Evolutionary conservation across 2,797 vertebrate genomes (phyloP).

Genomic region (Eulemur mongoz): DNA sequence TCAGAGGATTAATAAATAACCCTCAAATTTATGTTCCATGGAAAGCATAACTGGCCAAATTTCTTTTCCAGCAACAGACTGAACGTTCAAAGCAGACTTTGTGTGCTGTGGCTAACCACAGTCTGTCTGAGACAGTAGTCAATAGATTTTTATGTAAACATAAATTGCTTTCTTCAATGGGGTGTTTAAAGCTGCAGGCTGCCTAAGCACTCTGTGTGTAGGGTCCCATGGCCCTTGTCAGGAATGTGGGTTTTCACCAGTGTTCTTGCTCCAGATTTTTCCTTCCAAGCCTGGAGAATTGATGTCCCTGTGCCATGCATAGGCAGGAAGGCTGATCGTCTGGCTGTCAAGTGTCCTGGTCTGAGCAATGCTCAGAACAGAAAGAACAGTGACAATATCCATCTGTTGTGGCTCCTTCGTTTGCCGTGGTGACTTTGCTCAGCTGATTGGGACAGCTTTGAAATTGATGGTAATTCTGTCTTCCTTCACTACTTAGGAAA

Average conservation of each 20-base stretch:
- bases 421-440: background rate
- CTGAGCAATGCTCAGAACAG: background rate
- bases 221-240: background rate
- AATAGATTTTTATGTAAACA: constrained; percentile 24
- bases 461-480: background rate
- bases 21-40: constrained; percentile 35
- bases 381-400: background rate
- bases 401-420: fast-evolving
- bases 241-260: background rate
- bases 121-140: constrained; percentile 30
- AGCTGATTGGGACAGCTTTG: background rate
- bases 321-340: background rate
- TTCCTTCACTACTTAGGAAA: constrained; percentile 88
- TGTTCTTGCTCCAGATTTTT: background rate
- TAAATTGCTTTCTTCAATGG: background rate
- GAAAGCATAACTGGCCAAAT: constrained; percentile 34
- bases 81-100: constrained; percentile 56
- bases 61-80: constrained; percentile 42
- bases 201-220: background rate
- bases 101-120: constrained; percentile 28
- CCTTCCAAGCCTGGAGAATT: background rate
- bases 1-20: constrained; percentile 56
- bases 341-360: background rate
- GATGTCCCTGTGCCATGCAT: background rate
- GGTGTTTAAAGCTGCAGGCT: background rate